Percentiles rank a stretch among this genome's conserved stretches.
phyloP scores from a whole-genome alignment of 1,140 invertebrate genomes.

The Brachionus rotundiformis region DNA sequence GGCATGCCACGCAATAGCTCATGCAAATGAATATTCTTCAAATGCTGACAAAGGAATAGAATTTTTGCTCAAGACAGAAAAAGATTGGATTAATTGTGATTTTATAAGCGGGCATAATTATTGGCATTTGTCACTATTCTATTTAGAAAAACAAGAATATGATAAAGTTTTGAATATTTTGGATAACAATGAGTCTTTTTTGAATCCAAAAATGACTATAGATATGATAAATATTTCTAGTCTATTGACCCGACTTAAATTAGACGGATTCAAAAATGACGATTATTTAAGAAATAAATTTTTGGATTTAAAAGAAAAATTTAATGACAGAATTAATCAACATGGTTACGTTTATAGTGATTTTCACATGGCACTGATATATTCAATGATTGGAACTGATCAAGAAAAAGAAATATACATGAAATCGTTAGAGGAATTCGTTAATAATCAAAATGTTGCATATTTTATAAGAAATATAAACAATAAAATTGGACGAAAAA shows the following conservation, averaged over 20 bases:
- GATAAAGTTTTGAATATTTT: slow-evolving; percentile 5
- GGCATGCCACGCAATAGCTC: slow-evolving; percentile 68
- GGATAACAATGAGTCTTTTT: background rate
- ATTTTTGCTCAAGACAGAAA: slow-evolving; percentile 64
- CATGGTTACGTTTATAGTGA: slow-evolving; percentile 48
- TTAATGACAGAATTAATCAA: slow-evolving; percentile 8
- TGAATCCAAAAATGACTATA: background rate
- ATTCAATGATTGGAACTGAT: slow-evolving; percentile 3
- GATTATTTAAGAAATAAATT: background rate
- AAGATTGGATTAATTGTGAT: slow-evolving; percentile 66
- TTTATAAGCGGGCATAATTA: slow-evolving; percentile 68
- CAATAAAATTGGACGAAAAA: background rate
- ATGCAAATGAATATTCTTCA: slow-evolving; percentile 68
- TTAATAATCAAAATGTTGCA: background rate
- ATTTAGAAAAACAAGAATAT: slow-evolving; percentile 62
- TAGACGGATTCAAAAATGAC: background rate
- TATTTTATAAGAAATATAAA: slow-evolving; percentile 40
- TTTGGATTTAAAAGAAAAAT: background rate
- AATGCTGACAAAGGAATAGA: slow-evolving; percentile 65
- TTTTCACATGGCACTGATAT: slow-evolving; percentile 36
- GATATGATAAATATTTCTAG: slow-evolving; percentile 29
- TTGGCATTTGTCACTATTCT: slow-evolving; percentile 68
- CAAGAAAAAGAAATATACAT: slow-evolving; percentile 13
- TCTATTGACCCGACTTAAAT: slow-evolving; percentile 14
- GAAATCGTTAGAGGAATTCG: background rate